Percentiles rank a stretch among this genome's conserved stretches.
phyloP scores from a whole-genome alignment of 2,888 invertebrate species.

The Agrotis puta region DNA sequence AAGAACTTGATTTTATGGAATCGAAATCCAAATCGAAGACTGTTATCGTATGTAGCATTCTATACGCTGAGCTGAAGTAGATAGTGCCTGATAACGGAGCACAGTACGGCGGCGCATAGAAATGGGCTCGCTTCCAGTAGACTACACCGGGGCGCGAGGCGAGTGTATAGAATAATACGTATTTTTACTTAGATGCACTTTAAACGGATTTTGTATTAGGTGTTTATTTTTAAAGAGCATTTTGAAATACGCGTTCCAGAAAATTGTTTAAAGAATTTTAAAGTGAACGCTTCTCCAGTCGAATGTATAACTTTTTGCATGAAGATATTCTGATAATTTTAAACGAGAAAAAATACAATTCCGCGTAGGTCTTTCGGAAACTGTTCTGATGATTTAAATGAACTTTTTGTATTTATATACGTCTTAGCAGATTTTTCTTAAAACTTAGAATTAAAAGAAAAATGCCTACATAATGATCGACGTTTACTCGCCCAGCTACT shows the following conservation, averaged over 20 bases:
- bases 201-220: slow-evolving; percentile 61
- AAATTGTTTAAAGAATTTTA: slow-evolving; percentile 16
- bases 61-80: slow-evolving; percentile 59
- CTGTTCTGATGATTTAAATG: too few relatives aligned
- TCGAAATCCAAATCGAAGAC: slow-evolving; percentile 59
- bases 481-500: too few relatives aligned
- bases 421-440: too few relatives aligned
- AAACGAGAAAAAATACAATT: too few relatives aligned
- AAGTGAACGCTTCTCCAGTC: not conserved
- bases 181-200: slow-evolving; percentile 66
- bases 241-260: slow-evolving; percentile 39
- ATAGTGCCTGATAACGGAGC: slow-evolving; percentile 64
- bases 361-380: too few relatives aligned
- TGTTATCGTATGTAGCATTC: slow-evolving; percentile 62
- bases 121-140: slow-evolving; percentile 67
- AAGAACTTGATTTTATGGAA: slow-evolving; percentile 59
- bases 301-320: slow-evolving; percentile 12
- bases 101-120: slow-evolving; percentile 62
- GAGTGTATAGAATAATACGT: slow-evolving; percentile 62
- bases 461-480: too few relatives aligned
- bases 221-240: slow-evolving; percentile 58
- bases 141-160: slow-evolving; percentile 48
- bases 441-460: too few relatives aligned
- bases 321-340: not conserved
- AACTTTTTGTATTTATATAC: too few relatives aligned